Conservation (phyloP, 1,140 invertebrate genomes). For the Diplogasteroides magnus region DNA sequence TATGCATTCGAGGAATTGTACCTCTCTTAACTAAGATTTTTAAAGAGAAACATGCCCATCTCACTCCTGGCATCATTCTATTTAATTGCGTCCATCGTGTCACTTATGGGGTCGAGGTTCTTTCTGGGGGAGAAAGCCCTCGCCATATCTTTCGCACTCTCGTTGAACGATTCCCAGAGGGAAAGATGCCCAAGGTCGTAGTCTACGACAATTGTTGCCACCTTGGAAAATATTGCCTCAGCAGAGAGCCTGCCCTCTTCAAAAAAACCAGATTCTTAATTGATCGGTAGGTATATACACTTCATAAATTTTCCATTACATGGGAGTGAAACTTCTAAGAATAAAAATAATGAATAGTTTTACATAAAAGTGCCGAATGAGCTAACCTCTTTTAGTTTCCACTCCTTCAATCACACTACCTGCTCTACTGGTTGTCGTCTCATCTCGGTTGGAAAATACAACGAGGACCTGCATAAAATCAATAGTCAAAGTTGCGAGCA, state of each 20-base stretch:
- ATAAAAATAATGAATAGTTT: too few relatives aligned
- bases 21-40: too few relatives aligned
- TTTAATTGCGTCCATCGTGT: not conserved
- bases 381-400: not conserved
- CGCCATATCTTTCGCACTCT: not conserved
- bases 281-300: not conserved
- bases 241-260: not conserved
- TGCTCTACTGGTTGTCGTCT: not conserved
- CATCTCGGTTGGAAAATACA: not conserved
- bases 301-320: too few relatives aligned
- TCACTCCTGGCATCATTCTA: not conserved
- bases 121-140: not conserved
- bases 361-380: too few relatives aligned
- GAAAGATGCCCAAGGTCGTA: not conserved
- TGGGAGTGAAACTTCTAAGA: too few relatives aligned
- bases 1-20: too few relatives aligned
- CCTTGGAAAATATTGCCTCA: not conserved
- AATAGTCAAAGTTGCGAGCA: not conserved
- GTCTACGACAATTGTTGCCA: not conserved
- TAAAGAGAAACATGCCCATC: not conserved
- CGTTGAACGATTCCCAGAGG: not conserved
- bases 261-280: not conserved
- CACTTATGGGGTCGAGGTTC: not conserved
- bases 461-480: not conserved
- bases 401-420: not conserved